These are phyloP conservation scores for Calyptomena viridis DNA, from an alignment of 2,113 vertebrate genomes.

Conservation along the genomic window DNA sequence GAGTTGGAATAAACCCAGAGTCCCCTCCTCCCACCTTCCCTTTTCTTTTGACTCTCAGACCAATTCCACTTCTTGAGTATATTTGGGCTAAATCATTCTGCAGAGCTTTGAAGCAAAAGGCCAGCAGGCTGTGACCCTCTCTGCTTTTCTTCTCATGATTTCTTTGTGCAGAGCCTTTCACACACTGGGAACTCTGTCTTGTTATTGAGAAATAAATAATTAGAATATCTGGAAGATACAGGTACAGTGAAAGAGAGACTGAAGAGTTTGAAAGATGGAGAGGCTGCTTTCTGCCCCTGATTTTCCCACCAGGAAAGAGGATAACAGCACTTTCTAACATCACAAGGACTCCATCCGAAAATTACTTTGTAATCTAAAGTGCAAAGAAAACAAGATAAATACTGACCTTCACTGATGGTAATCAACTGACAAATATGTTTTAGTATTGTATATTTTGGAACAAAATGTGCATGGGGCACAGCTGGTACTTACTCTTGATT, in stretches of 20 bases:
- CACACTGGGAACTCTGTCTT: not conserved
- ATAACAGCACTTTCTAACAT: not conserved
- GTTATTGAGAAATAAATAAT: not conserved
- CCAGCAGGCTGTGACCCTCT: not conserved
- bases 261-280: rapidly evolving
- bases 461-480: not conserved
- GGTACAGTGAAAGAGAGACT: not conserved
- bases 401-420: not conserved
- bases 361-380: not conserved
- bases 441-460: not conserved
- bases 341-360: not conserved
- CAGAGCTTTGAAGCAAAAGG: not conserved
- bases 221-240: not conserved
- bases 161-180: not conserved
- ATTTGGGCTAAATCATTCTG: not conserved
- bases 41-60: not conserved
- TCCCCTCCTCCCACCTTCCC: not conserved
- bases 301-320: not conserved
- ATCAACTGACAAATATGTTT: not conserved
- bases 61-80: not conserved
- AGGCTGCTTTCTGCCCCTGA: not conserved
- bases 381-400: not conserved
- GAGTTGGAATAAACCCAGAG: not conserved
- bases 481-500: not conserved
- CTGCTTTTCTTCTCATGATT: not conserved